Evolutionary conservation across 2,797 vertebrate species (phyloP).

Genomic region (Malacoraja senta): DNA sequence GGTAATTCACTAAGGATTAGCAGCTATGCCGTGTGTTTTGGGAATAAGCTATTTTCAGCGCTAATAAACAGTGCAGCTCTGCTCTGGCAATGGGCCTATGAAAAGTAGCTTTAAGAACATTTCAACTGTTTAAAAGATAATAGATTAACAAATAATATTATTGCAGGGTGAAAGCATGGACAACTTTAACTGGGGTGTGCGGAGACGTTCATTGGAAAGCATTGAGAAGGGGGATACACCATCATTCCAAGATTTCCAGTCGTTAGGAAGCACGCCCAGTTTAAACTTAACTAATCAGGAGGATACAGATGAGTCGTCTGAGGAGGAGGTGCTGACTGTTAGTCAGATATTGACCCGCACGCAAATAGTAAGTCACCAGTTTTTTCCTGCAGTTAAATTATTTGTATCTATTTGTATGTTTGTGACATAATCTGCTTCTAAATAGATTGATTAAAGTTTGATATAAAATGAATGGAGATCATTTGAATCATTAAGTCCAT

Average conservation of each 20-base stretch:
- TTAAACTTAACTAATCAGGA: conserved; percentile 95
- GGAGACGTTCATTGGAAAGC: conserved; percentile 90
- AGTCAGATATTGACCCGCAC: conserved; percentile 89
- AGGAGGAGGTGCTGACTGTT: conserved; percentile 93
- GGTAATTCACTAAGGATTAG: not conserved
- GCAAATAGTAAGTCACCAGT: conserved; percentile 72
- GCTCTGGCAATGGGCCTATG: not conserved
- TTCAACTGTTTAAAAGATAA: not conserved
- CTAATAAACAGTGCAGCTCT: not conserved
- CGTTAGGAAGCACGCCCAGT: conserved; percentile 88
- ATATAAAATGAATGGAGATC: no score
- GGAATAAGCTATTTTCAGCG: conserved; percentile 6
- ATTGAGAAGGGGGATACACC: conserved; percentile 97
- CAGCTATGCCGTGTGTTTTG: conserved; percentile 1
- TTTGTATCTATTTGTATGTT: not conserved
- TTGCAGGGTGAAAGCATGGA: conserved; percentile 95
- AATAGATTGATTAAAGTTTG: not conserved
- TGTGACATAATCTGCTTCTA: not conserved
- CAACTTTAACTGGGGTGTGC: conserved; percentile 98
- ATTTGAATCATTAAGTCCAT: no score
- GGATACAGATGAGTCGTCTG: conserved; percentile 96
- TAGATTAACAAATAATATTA: not conserved
- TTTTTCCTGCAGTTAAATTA: conserved; percentile 35
- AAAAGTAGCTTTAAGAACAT: not conserved
- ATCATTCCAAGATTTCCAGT: conserved; percentile 89